Evolutionary conservation across 2,797 vertebrate genomes (phyloP).

Genomic region (Micrastur ruficollis): DNA sequence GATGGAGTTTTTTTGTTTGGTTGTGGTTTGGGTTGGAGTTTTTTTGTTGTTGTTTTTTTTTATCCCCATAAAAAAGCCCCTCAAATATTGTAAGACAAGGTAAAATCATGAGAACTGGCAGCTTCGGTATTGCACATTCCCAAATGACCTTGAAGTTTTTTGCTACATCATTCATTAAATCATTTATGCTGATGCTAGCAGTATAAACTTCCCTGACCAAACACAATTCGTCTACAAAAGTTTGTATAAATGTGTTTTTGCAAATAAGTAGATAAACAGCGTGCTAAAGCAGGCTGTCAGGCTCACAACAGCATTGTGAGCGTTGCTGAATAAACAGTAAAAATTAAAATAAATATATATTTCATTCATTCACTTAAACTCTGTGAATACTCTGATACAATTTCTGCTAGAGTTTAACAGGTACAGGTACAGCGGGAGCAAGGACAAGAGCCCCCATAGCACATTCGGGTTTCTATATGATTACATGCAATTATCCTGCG

Average conservation of each 20-base stretch:
- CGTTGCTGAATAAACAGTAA: neutral
- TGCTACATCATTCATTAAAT: neutral
- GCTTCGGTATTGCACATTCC: neutral
- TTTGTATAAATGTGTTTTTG: neutral
- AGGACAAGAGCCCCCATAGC: neutral
- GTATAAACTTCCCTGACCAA: neutral
- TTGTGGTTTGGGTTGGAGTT: neutral
- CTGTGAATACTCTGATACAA: neutral
- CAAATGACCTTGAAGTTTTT: neutral
- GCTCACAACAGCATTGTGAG: neutral
- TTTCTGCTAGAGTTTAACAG: too few species aligned
- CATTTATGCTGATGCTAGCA: neutral
- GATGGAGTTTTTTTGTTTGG: neutral
- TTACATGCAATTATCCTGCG: neutral
- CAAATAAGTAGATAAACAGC: neutral
- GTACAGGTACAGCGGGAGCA: neutral
- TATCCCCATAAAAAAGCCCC: neutral
- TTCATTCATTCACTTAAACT: neutral
- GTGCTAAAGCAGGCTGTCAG: neutral
- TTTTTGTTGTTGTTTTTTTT: neutral
- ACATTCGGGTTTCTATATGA: neutral
- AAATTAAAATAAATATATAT: rapidly evolving
- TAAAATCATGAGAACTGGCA: neutral
- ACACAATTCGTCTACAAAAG: neutral
- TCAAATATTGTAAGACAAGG: neutral